Percentiles rank a stretch among this genome's conserved stretches.
Evolutionary conservation across 2,113 vertebrate genomes (phyloP).

Genomic region (Lasiurus cinereus): DNA sequence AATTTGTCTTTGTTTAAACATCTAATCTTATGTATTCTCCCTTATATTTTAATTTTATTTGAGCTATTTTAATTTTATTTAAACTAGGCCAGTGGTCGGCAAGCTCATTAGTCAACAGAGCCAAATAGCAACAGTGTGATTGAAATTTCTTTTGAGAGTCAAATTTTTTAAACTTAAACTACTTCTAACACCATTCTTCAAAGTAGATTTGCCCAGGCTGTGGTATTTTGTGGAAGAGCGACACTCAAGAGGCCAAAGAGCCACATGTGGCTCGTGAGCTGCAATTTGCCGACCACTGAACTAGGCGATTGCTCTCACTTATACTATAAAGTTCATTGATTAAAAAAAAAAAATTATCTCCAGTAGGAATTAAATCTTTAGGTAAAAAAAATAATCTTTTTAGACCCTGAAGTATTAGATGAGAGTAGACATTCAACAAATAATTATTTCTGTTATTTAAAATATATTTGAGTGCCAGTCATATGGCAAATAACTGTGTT

Average conservation of each 20-base stretch:
- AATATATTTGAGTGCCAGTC: neutral
- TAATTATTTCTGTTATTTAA: conserved; percentile 34
- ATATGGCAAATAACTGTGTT: neutral
- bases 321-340: neutral
- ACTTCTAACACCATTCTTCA: too few relatives aligned
- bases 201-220: too few relatives aligned
- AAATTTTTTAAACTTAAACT: too few relatives aligned
- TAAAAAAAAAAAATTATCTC: neutral
- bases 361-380: conserved; percentile 11
- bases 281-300: neutral
- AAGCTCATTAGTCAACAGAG: too few relatives aligned
- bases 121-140: too few relatives aligned
- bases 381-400: neutral
- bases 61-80: conserved; percentile 30
- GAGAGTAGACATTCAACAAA: neutral
- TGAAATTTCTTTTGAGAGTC: too few relatives aligned
- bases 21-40: neutral
- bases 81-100: neutral
- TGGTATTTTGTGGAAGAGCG: too few relatives aligned
- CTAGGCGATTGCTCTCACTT: neutral
- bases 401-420: neutral
- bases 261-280: too few relatives aligned
- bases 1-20: neutral
- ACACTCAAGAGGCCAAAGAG: too few relatives aligned
- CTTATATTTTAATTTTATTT: conserved; percentile 7